Percentiles rank a stretch among this genome's conserved stretches.
phyloP scores from a whole-genome alignment of 1,140 invertebrate species.

The Drosophila tsacasi region DNA sequence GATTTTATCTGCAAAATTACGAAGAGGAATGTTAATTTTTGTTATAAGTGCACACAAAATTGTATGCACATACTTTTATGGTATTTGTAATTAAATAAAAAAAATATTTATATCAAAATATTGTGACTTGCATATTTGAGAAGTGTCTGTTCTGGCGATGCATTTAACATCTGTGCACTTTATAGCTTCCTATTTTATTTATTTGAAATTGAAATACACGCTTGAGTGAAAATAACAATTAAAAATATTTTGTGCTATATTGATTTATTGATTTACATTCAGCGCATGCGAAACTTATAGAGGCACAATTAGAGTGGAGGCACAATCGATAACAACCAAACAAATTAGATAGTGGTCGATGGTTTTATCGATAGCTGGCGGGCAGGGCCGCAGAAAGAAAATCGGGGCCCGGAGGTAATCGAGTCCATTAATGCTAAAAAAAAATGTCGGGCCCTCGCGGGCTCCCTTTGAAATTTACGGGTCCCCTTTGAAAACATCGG shows the following conservation, averaged over 20 bases:
- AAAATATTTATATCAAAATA: background rate
- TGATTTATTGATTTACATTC: slow-evolving; percentile 15
- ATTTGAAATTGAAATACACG: background rate
- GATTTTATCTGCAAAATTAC: background rate
- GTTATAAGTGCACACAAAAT: no score
- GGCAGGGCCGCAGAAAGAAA: no score
- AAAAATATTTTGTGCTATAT: slow-evolving; percentile 1
- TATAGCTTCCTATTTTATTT: background rate
- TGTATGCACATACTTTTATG: no score
- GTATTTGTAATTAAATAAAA: background rate
- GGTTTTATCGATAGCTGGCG: background rate
- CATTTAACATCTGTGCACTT: background rate
- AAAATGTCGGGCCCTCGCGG: no score
- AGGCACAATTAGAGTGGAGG: background rate
- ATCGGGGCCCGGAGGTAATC: no score
- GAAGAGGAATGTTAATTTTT: background rate
- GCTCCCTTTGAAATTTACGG: no score
- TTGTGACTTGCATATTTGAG: background rate
- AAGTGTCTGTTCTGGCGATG: background rate
- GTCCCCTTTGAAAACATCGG: no score
- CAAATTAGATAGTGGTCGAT: background rate
- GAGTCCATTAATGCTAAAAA: no score
- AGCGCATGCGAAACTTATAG: slow-evolving; percentile 15
- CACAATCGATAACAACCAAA: background rate
- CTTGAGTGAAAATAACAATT: background rate